Evolutionary conservation across 2,888 invertebrate species (phyloP).

Genomic region (Xylota sylvarum): DNA sequence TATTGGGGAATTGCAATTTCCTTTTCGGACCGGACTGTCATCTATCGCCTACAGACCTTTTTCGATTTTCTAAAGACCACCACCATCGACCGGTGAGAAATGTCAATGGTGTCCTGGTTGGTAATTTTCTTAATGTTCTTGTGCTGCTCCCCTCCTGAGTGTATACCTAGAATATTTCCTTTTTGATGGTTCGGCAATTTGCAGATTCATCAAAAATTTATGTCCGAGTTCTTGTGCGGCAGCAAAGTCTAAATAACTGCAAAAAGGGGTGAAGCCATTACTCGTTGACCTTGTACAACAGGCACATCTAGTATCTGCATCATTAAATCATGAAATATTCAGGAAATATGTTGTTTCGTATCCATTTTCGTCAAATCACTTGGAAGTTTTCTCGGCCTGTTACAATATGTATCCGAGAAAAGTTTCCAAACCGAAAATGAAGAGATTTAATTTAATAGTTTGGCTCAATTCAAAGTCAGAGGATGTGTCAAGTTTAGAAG

Average conservation of each 20-base stretch:
- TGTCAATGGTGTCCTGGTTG: constrained; percentile 9
- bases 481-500: not conserved
- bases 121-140: constrained; percentile 33
- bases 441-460: constrained; percentile 19
- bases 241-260: constrained; percentile 10
- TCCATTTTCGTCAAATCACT: not conserved
- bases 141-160: not conserved
- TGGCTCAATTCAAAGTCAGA: not conserved
- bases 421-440: not conserved
- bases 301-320: constrained; percentile 28
- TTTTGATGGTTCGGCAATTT: constrained; percentile 28
- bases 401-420: constrained; percentile 2
- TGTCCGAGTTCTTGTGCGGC: not conserved
- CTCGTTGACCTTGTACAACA: constrained; percentile 18
- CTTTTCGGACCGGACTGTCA: constrained; percentile 9
- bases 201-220: constrained; percentile 43
- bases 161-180: not conserved
- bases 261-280: constrained; percentile 46
- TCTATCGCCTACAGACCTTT: not conserved
- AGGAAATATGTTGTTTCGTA: constrained; percentile 18
- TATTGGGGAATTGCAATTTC: constrained; percentile 53
- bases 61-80: constrained; percentile 7
- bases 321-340: constrained; percentile 40
- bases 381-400: not conserved
- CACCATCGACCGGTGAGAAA: constrained; percentile 2